These are phyloP conservation scores for Scaptomyza montana DNA, from an alignment of 1,140 invertebrate species.

Conservation along the genomic window DNA sequence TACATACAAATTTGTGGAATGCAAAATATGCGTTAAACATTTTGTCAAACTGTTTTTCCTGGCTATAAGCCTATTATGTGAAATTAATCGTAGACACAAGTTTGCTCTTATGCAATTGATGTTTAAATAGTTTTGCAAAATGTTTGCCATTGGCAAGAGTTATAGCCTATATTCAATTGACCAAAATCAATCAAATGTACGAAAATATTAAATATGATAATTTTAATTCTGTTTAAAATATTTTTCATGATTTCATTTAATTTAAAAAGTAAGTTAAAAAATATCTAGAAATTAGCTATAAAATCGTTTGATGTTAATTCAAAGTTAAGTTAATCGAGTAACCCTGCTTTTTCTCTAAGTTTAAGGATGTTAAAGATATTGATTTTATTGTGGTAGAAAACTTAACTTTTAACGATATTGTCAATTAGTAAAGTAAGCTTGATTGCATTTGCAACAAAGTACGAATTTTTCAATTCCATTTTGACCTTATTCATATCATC, in stretches of 20 bases:
- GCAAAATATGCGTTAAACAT: slow-evolving; percentile 71
- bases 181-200: slow-evolving; percentile 63
- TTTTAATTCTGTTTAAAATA: background rate
- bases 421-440: no score
- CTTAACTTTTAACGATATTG: no score
- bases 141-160: slow-evolving; percentile 34
- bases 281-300: no score
- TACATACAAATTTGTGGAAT: slow-evolving; percentile 53
- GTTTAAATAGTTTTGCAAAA: slow-evolving; percentile 50
- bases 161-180: slow-evolving; percentile 49
- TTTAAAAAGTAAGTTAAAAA: no score
- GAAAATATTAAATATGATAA: slow-evolving; percentile 1
- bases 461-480: slow-evolving; percentile 18
- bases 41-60: slow-evolving; percentile 42
- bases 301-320: no score
- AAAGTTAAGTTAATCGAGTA: no score
- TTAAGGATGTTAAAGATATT: no score
- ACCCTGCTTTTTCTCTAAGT: no score
- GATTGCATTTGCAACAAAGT: no score
- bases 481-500: slow-evolving; percentile 11
- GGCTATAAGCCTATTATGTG: slow-evolving; percentile 21
- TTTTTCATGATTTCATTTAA: background rate
- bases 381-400: no score
- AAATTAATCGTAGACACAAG: slow-evolving; percentile 49
- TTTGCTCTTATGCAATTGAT: slow-evolving; percentile 61